Base-by-base conservation (phyloP, 1,140 invertebrate species). In the Brachionus angularis region DNA sequence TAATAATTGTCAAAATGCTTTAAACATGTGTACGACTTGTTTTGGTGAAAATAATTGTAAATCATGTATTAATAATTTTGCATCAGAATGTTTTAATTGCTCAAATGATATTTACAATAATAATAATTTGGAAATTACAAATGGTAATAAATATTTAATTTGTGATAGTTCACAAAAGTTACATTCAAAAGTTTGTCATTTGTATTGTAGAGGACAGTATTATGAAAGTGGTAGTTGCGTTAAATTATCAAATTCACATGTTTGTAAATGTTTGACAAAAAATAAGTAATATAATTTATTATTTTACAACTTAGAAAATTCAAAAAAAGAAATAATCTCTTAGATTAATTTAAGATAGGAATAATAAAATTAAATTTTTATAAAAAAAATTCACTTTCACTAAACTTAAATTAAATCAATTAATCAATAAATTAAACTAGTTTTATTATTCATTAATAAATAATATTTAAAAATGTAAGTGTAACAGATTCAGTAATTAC, bases 101-200 rank as follows among this genome's bases (percentile, higher is more conserved):
- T 23, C 49, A 5, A 14, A 52, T 29, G 27, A 29, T n/a, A 29
- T 52, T 52, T 29, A 29, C 25, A 52, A 29, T 29, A 52, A 29
- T 29, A 14, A 52, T 29, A 18, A 29, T 52, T 52, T 52, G 49
- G 49, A 29, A 12, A 52, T 27, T 14, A 52, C 31, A 52, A 29
- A 29, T 29, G 49, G 49, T 14, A 52, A 7, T 52, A 10, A 52
- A 29, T 29, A 52, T 29, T 29, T 52, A n/a, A n/a, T 52, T 5
- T 52, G 49, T 52, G 49, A 52, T 52, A 14, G 25, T 29, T 29
- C 7, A 12, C 3, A 27, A 5, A 3, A 5, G 8, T 14, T 52
- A 12, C 50, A 53, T 10, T 2, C 27, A n/a, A 53, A 53, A 53
- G 27, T 53, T 29, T 53, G 50, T 31, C 50, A 53, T 53, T 31